A percentile compares a stretch with the other conserved stretches of the same genome.
Evolutionary conservation across 1,140 invertebrate genomes (phyloP).

Genomic region (Macrobrachium nipponense): DNA sequence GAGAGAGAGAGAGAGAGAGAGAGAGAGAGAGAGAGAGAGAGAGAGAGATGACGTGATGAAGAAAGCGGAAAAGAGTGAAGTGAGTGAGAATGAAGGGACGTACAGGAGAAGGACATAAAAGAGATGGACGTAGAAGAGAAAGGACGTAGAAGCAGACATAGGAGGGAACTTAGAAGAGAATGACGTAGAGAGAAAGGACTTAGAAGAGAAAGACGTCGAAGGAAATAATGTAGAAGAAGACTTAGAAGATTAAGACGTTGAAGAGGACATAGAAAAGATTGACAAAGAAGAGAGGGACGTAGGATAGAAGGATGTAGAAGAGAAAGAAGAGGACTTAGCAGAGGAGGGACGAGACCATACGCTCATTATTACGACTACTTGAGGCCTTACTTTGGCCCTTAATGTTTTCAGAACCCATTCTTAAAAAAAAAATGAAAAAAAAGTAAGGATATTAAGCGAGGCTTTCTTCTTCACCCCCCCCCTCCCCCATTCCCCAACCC

Average conservation of each 20-base stretch:
- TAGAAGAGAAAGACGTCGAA: neutral
- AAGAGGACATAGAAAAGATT: neutral
- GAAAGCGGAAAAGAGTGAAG: neutral
- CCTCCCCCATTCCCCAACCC: too few relatives aligned
- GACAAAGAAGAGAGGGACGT: neutral
- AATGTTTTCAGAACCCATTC: too few relatives aligned
- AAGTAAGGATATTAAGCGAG: too few relatives aligned
- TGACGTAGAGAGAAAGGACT: neutral
- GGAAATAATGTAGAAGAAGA: neutral
- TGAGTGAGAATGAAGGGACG: neutral
- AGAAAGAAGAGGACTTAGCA: neutral
- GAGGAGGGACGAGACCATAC: neutral
- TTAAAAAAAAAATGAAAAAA: too few relatives aligned
- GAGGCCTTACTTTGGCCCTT: too few relatives aligned
- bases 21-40: neutral
- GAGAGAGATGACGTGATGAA: neutral
- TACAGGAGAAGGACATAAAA: neutral
- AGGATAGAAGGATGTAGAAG: neutral
- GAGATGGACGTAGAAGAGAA: neutral
- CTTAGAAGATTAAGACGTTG: neutral
- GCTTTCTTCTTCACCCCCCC: too few relatives aligned
- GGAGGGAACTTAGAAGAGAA: neutral
- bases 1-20: neutral
- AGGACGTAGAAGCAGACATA: neutral
- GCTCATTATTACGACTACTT: too few relatives aligned